Conservation (phyloP, 1,140 invertebrate genomes). For the Heliothis subflexa region DNA sequence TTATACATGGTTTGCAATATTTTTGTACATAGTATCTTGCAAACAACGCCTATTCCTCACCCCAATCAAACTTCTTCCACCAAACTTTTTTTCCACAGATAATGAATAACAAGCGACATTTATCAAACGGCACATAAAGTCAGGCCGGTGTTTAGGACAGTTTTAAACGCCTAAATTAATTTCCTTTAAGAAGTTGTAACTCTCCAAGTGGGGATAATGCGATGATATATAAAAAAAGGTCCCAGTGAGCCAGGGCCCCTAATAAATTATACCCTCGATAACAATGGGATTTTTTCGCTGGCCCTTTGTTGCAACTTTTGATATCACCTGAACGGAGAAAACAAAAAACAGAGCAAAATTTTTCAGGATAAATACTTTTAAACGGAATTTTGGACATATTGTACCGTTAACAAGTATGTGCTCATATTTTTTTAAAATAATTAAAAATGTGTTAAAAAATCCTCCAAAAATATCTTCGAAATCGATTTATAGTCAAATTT, state of each 20-base stretch:
- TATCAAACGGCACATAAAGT: slow-evolving; percentile 79
- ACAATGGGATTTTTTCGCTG: slow-evolving; percentile 84
- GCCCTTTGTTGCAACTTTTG: slow-evolving; percentile 85
- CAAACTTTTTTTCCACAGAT: slow-evolving; percentile 42
- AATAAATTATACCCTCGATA: slow-evolving; percentile 86
- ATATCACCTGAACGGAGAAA: slow-evolving; percentile 83
- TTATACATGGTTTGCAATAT: background rate
- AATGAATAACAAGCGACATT: slow-evolving; percentile 64
- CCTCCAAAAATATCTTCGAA: background rate
- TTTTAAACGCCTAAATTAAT: slow-evolving; percentile 85
- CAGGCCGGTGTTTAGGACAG: slow-evolving; percentile 76
- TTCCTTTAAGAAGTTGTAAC: slow-evolving; percentile 86
- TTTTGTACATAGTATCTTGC: background rate
- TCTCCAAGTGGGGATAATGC: slow-evolving; percentile 84
- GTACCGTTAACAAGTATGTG: background rate
- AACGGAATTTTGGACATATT: background rate
- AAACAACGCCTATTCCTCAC: slow-evolving; percentile 35
- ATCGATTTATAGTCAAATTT: background rate
- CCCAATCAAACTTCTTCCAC: slow-evolving; percentile 22
- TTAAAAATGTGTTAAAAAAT: background rate
- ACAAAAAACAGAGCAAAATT: slow-evolving; percentile 55
- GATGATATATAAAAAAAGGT: slow-evolving; percentile 87
- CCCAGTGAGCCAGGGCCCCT: slow-evolving; percentile 78
- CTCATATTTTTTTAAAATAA: background rate
- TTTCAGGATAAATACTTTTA: slow-evolving; percentile 19